phyloP scores from a whole-genome alignment of 2,113 vertebrate species.

The cattle (Bos taurus) region DNA sequence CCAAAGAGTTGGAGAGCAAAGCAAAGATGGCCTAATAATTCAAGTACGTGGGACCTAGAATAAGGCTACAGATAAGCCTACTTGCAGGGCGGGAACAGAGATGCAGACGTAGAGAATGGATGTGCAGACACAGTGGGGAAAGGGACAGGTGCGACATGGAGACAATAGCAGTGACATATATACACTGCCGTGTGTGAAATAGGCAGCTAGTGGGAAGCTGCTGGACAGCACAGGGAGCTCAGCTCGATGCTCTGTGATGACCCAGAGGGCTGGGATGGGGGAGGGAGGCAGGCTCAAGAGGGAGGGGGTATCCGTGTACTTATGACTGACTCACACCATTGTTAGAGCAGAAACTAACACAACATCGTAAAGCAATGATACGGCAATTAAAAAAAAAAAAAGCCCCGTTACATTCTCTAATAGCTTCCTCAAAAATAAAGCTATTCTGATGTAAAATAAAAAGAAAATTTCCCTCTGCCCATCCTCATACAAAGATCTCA shows the following conservation, averaged over 20 bases:
- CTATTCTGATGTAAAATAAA: background rate
- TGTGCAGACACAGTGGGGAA: rapidly evolving
- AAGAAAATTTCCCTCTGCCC: background rate
- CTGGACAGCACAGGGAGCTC: background rate
- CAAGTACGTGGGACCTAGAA: rapidly evolving
- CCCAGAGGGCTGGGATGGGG: background rate
- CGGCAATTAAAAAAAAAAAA: background rate
- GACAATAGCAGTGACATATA: background rate
- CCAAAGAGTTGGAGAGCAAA: too few relatives aligned
- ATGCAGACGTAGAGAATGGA: rapidly evolving
- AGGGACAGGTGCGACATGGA: background rate
- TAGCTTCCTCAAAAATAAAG: background rate
- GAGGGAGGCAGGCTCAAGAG: background rate
- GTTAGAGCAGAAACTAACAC: background rate
- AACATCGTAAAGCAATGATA: rapidly evolving
- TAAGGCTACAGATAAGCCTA: background rate
- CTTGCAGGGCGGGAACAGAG: background rate
- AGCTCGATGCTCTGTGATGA: background rate
- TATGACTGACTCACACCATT: background rate
- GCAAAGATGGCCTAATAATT: background rate
- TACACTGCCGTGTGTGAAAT: rapidly evolving
- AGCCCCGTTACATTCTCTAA: background rate
- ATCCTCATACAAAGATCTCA: background rate
- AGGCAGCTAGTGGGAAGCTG: background rate
- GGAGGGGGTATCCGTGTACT: rapidly evolving